Conservation (phyloP, 1,140 invertebrate genomes). For the Portunus trituberculatus region DNA sequence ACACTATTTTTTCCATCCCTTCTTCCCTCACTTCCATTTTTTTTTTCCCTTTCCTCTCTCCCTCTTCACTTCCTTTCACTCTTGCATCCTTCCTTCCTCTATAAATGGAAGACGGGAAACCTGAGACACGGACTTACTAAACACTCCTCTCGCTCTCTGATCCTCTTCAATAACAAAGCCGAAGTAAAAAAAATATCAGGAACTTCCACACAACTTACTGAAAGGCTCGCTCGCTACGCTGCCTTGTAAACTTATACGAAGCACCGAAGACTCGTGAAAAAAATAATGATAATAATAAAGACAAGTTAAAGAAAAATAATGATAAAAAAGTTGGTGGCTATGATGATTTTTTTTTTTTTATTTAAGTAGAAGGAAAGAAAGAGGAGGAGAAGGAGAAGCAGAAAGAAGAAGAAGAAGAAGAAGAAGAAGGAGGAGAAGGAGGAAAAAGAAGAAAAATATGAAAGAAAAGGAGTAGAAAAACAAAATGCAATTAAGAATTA, state of each 20-base stretch:
- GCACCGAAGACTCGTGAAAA: too few relatives aligned
- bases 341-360: not conserved
- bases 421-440: too few relatives aligned
- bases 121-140: not conserved
- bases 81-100: not conserved
- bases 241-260: too few relatives aligned
- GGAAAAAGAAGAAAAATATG: too few relatives aligned
- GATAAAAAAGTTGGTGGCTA: too few relatives aligned
- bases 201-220: not conserved
- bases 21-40: not conserved
- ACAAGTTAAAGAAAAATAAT: too few relatives aligned
- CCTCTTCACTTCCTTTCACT: not conserved
- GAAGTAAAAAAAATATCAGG: not conserved
- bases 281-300: too few relatives aligned
- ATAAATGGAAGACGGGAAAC: not conserved
- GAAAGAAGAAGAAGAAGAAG: too few relatives aligned
- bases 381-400: constrained; percentile 23
- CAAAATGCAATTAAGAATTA: too few relatives aligned
- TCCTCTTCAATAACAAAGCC: not conserved
- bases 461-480: too few relatives aligned
- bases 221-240: not conserved
- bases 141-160: not conserved
- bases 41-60: not conserved
- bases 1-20: not conserved
- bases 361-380: not conserved